phyloP scores from a whole-genome alignment of 92 coral and sea anemone genomes.

The Phenganax marumi region DNA sequence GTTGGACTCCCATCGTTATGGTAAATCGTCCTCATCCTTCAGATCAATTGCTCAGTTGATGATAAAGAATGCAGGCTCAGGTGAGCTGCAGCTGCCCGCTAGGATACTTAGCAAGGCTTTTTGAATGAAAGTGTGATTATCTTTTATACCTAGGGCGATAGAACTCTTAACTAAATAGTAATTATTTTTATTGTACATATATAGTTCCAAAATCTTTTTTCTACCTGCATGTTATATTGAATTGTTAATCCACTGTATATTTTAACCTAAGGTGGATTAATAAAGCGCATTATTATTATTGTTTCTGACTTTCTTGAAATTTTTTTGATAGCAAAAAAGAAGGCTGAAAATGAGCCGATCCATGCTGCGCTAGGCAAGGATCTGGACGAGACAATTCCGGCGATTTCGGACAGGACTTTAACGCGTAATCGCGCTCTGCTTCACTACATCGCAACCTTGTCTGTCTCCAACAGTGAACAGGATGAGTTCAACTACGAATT shows the following conservation, averaged over 20 bases:
- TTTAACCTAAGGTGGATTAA: too few species aligned
- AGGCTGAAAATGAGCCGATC: conserved; percentile 9
- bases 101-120: too few species aligned
- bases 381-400: conserved; percentile 2
- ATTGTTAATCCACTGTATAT: not conserved
- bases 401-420: conserved; percentile 2
- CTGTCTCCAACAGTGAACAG: conserved; percentile 67
- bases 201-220: too few species aligned
- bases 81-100: not conserved
- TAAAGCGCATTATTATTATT: too few species aligned
- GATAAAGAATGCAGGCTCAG: conserved; percentile 1
- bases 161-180: too few species aligned
- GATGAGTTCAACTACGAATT: conserved; percentile 83
- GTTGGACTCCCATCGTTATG: not conserved
- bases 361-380: conserved; percentile 29
- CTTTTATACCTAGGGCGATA: too few species aligned
- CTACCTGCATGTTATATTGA: too few species aligned
- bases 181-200: too few species aligned
- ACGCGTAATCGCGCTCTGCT: conserved; percentile 73
- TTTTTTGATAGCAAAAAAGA: not conserved
- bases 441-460: conserved; percentile 80
- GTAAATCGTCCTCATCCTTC: not conserved
- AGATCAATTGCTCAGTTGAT: not conserved
- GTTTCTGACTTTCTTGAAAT: not conserved
- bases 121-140: not conserved